These are phyloP conservation scores for Phalacrocorax pelagicus DNA, from an alignment of 2,113 vertebrate species.

Conservation along the genomic window DNA sequence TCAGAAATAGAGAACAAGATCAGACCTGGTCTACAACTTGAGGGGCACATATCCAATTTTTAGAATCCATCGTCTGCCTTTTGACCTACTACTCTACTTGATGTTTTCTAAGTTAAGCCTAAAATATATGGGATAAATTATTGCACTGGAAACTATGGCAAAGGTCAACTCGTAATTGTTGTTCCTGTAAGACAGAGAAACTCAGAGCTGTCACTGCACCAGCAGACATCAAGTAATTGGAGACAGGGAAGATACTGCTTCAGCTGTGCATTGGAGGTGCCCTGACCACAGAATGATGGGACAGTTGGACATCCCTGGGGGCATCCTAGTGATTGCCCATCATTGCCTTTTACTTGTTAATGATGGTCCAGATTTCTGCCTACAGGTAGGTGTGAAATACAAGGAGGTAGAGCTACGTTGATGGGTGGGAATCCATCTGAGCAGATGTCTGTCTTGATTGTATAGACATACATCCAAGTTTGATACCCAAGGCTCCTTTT, in stretches of 20 bases:
- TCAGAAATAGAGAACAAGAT: slow-evolving; percentile 13
- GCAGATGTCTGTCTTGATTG: background rate
- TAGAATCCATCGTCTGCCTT: background rate
- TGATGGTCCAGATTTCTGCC: background rate
- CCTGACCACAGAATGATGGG: background rate
- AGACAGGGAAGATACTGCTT: background rate
- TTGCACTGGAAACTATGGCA: background rate
- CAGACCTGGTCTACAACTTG: slow-evolving; percentile 5
- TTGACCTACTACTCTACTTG: background rate
- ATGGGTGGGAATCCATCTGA: background rate
- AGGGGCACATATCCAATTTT: background rate
- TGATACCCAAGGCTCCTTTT: background rate
- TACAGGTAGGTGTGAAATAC: rapidly evolving
- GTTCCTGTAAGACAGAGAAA: background rate
- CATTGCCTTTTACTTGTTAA: background rate
- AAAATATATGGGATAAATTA: background rate
- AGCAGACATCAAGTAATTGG: background rate
- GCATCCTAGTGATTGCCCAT: background rate
- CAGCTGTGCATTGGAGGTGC: background rate
- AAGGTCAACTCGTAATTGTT: background rate
- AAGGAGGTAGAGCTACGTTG: background rate
- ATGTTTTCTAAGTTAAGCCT: background rate
- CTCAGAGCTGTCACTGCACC: background rate
- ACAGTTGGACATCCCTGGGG: background rate
- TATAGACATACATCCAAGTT: background rate